Conservation (phyloP, 2,888 invertebrate species). For the Drosophila demipolita region DNA sequence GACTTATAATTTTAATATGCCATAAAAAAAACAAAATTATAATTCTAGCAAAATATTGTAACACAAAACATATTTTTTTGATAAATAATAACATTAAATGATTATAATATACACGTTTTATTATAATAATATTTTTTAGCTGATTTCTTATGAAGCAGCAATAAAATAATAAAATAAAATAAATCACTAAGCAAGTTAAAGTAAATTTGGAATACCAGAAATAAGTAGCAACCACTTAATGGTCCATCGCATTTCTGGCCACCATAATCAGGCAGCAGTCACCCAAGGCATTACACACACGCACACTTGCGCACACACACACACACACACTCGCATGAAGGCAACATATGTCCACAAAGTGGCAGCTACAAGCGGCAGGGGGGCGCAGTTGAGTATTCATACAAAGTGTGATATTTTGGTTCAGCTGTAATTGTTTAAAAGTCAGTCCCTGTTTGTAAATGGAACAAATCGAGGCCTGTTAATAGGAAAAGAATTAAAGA, state of each 20-base stretch:
- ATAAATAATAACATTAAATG: neutral
- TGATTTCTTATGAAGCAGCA: neutral
- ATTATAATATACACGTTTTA: neutral
- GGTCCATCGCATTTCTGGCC: conserved; percentile 41
- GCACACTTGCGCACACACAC: conserved; percentile 8
- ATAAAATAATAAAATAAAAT: conserved; percentile 22
- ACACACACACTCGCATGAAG: conserved; percentile 54
- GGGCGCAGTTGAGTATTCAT: conserved; percentile 6
- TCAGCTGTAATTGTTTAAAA: conserved; percentile 60
- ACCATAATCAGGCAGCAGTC: conserved; percentile 49
- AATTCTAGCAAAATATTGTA: neutral
- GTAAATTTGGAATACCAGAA: conserved; percentile 4
- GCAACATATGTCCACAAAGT: conserved; percentile 82
- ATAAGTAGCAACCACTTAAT: conserved; percentile 49
- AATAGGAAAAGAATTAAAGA: conserved; percentile 72
- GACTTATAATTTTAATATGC: neutral
- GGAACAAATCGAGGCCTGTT: conserved; percentile 76
- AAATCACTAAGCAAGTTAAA: conserved; percentile 13
- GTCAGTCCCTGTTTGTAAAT: conserved; percentile 49
- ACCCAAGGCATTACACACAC: conserved; percentile 18
- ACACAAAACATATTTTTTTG: neutral
- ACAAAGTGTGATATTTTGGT: conserved; percentile 64
- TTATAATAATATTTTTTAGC: neutral
- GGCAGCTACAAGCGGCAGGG: conserved; percentile 47
- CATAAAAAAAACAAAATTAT: neutral